Evolutionary conservation across 2,888 invertebrate genomes (phyloP).

Genomic region (Anthophora plumipes): DNA sequence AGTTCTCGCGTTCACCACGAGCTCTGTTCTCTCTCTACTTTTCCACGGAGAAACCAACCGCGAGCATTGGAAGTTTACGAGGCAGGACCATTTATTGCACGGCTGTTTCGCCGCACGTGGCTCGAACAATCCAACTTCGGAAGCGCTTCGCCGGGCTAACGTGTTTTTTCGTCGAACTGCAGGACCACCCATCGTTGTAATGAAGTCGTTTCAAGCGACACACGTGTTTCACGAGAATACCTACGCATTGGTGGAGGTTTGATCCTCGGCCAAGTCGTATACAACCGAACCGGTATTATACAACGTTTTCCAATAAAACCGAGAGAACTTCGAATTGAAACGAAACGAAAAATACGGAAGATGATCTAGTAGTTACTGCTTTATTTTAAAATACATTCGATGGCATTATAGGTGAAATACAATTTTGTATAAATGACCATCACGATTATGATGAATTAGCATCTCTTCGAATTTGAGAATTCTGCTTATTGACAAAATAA

Average conservation of each 20-base stretch:
- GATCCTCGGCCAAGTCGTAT: neutral
- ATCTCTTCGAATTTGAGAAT: no score
- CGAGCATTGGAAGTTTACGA: constrained; percentile 62
- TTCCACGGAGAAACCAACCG: no score
- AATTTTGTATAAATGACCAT: no score
- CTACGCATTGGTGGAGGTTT: neutral
- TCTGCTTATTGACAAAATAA: no score
- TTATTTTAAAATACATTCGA: no score
- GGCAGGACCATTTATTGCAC: constrained; percentile 48
- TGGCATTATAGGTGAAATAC: no score
- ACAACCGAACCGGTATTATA: no score
- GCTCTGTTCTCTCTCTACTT: constrained; percentile 6
- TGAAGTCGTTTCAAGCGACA: constrained; percentile 43
- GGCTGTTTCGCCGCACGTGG: constrained; percentile 61
- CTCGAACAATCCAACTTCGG: constrained; percentile 40
- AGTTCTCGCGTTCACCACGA: constrained; percentile 25
- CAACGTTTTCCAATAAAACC: no score
- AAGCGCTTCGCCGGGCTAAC: constrained; percentile 30
- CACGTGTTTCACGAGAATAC: constrained; percentile 20
- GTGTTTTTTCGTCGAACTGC: neutral
- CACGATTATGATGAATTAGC: no score
- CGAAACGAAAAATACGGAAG: no score
- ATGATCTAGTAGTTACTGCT: no score
- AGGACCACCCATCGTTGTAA: constrained; percentile 48
- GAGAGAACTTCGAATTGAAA: no score